Evolutionary conservation across 2,888 invertebrate species (phyloP), one percentile per base, ranked within the genome.

Genomic region (Eupithecia centaureata): DNA sequence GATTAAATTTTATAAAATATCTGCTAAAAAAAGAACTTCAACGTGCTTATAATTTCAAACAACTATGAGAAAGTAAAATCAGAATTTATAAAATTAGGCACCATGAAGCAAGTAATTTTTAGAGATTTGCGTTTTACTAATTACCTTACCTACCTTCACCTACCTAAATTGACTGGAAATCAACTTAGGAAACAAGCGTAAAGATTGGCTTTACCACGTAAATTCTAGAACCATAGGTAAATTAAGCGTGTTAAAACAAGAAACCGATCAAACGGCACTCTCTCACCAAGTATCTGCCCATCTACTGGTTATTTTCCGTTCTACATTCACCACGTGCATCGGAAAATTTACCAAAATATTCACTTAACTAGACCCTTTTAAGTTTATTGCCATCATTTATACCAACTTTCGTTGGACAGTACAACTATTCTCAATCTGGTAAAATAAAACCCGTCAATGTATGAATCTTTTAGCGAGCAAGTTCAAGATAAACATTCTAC

Each of bases 401-500:
- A 22, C 77, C 80, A 79, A 79, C 81, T 87, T 86, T 85, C 79
- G 79, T 82, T 79, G 63, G 73, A 56, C 10, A 22, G 27, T 52
- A 15, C 1, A 52, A 27, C 27, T 27, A 7, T 51, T 18, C 8
- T 42, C 42, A 42, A 42, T 52, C 27, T 27, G 27, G 25, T 52
- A 2, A 27, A 27, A 15, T 27, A 52, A 52, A 52, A 52, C 25
- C 25, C 51, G 13, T 51, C 10, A 13, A 1, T 51, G 22, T 32
- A 10, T 30, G 32, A 57, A 32, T 82, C 78, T 56, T 60, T 62
- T 56, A 65, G 74, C 73, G 68, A 69, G 67, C 33, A 76, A 74
- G 79, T 78, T 76, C 78, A 67, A 68, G 73, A 79, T 81, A 77
- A 68, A 78, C 82, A 83, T 85, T 84, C 85, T 81, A 82, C 78